Base-by-base conservation (phyloP, 2,888 invertebrate genomes). In the Machimus rusticus region DNA sequence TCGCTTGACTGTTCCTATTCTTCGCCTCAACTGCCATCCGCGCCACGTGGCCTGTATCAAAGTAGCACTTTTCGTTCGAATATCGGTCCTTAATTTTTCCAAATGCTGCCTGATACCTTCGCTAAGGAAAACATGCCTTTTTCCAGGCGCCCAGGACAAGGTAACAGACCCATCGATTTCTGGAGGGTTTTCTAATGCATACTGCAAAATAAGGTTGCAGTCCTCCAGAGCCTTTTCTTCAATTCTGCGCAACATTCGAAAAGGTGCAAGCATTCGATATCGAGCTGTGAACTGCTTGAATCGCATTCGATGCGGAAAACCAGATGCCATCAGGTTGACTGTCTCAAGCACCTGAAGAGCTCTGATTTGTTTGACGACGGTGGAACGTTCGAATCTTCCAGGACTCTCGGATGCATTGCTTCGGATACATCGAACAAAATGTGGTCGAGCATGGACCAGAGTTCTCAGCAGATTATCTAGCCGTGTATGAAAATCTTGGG, bases 401-500 rank as follows among this genome's bases (percentile, higher is more conserved):
- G 96, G 94, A 86, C 95, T 95, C 93, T 98, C 98, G 43, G 95
- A 94, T 31, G 95, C 94, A 93, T 98, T 98, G 91, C 98, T 97
- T 91, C 98, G 95, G 90, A 99, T 95, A 91, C 98, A 99, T 88
- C 98, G 95, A 90, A 99, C 97, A 93, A 99, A 99, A 93, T 98
- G 98, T 16, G 98, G 98, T 86, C 98, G 95, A 86, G 98, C 98
- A 93, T 98, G 98, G 86, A 98, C 98, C 87, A 98, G 93, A 85
- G 98, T 98, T 90, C 98, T 95, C 91, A 99, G 93, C 90, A 99
- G 94, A 93, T 98, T 98, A 93, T 99, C 98, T 89, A 99, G 94
- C 66, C 98, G 95, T 88, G 97, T 97, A 93, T 98, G 98, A 93
- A 99, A 99, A 93, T 99, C 98, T 94, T 98, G 98, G 87, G 98